Percentiles rank a stretch among this genome's conserved stretches.
These are phyloP conservation scores for Potamilus streckersoni DNA, from an alignment of 1,140 invertebrate species.

Conservation along the genomic window DNA sequence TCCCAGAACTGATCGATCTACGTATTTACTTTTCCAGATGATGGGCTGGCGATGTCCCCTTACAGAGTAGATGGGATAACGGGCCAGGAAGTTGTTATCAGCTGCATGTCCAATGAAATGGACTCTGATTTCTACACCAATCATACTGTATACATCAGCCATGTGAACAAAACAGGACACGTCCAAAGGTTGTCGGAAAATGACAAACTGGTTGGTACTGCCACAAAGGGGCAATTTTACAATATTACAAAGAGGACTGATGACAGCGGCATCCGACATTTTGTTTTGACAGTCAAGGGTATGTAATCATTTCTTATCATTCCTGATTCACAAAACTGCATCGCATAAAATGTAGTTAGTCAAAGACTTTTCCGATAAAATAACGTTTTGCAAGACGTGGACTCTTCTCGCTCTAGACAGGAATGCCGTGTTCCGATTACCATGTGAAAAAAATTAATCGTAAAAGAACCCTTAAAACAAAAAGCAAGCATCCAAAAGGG, in stretches of 20 bases:
- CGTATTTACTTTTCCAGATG: constrained; percentile 4
- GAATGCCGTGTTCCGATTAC: too few species aligned
- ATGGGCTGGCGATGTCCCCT: constrained; percentile 14
- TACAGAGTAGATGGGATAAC: constrained; percentile 14
- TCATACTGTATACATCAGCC: constrained; percentile 9
- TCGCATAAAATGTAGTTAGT: too few species aligned
- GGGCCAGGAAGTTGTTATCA: constrained; percentile 12
- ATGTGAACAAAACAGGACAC: constrained; percentile 7
- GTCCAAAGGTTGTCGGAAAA: constrained; percentile 7
- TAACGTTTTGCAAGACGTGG: too few species aligned
- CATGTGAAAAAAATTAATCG: too few species aligned
- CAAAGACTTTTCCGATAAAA: too few species aligned
- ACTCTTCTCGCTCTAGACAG: too few species aligned
- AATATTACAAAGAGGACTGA: constrained; percentile 2
- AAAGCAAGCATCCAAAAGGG: too few species aligned
- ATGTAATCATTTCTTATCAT: neutral
- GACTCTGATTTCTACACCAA: neutral
- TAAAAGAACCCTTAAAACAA: too few species aligned
- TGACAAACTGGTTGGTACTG: constrained; percentile 5
- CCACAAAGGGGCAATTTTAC: neutral
- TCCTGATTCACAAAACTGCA: too few species aligned
- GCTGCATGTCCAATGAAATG: constrained; percentile 18
- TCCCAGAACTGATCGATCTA: too few species aligned
- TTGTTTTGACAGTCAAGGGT: constrained; percentile 22
- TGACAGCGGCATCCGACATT: constrained; percentile 10